A percentile compares a stretch with the other conserved stretches of the same genome.
Evolutionary conservation across 2,888 invertebrate genomes (phyloP).

Genomic region (Schrankia costaestrigalis): DNA sequence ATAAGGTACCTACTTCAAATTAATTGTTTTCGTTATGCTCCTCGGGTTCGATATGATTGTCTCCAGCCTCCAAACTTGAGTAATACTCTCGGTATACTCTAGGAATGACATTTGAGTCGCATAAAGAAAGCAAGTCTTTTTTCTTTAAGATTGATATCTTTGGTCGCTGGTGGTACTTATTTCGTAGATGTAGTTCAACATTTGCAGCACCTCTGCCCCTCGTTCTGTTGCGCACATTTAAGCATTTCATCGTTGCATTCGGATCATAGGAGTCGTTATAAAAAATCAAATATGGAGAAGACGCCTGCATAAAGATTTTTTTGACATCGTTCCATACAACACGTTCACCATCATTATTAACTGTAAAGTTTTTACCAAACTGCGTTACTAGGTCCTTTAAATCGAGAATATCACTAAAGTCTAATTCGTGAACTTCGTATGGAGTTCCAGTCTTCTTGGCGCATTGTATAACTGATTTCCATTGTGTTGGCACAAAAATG

Average conservation of each 20-base stretch:
- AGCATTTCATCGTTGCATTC: slow-evolving; percentile 1
- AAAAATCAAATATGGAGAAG: slow-evolving; percentile 1
- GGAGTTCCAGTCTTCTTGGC: slow-evolving; percentile 13
- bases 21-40: no score
- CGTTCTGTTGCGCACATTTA: slow-evolving; percentile 3
- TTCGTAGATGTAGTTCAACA: slow-evolving; percentile 2
- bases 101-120: slow-evolving; percentile 16
- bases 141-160: slow-evolving; percentile 11
- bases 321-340: slow-evolving; percentile 7
- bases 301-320: slow-evolving; percentile 9
- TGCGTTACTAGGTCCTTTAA: slow-evolving; percentile 8
- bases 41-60: no score
- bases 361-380: slow-evolving; percentile 5
- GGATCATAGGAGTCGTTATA: slow-evolving; percentile 2
- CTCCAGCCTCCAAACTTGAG: no score
- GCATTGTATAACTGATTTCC: slow-evolving; percentile 25
- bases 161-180: slow-evolving; percentile 7
- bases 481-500: slow-evolving; percentile 28
- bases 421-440: slow-evolving; percentile 8
- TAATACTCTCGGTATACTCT: slow-evolving; percentile 11
- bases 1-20: no score
- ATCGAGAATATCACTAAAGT: slow-evolving; percentile 5
- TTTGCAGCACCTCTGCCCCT: slow-evolving; percentile 2
- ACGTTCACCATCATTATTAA: slow-evolving; percentile 4
- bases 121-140: slow-evolving; percentile 15